These are phyloP conservation scores for Eueremaeus valkanovi DNA, from an alignment of 2,888 invertebrate species.

Conservation along the genomic window DNA sequence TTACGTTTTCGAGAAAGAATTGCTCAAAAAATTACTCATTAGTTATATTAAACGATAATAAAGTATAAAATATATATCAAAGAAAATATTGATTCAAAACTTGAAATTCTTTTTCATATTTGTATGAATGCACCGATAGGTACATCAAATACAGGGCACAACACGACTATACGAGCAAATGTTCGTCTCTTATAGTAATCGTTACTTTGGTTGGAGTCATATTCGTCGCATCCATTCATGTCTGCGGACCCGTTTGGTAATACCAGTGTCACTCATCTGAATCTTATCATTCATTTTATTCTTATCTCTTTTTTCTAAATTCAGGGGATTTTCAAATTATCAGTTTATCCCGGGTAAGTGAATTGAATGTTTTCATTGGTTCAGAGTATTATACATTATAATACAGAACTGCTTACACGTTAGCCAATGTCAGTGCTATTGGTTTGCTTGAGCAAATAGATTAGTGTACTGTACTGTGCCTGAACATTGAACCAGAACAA, in stretches of 20 bases:
- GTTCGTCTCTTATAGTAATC: neutral
- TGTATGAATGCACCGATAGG: neutral
- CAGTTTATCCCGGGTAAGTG: slow-evolving; percentile 1
- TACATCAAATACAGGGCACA: slow-evolving; percentile 29
- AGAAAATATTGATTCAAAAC: too few relatives aligned
- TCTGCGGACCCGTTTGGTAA: slow-evolving; percentile 21
- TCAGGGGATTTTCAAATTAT: slow-evolving; percentile 10
- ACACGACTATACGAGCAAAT: slow-evolving; percentile 22
- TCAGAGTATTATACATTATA: too few relatives aligned
- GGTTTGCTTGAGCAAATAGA: too few relatives aligned
- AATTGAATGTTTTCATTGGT: too few relatives aligned
- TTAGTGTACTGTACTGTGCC: too few relatives aligned
- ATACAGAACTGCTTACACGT: too few relatives aligned
- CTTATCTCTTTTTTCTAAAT: neutral
- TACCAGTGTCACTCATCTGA: neutral
- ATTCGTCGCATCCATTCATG: neutral
- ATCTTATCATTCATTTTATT: neutral
- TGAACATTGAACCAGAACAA: too few relatives aligned
- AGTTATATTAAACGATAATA: neutral
- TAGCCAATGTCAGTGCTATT: too few relatives aligned
- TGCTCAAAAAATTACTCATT: neutral
- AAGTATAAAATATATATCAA: neutral
- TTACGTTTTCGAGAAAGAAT: too few relatives aligned
- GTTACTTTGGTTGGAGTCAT: neutral
- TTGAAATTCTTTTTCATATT: neutral